Evolutionary conservation across 2,113 vertebrate species (phyloP).

Genomic region (Bos javanicus): DNA sequence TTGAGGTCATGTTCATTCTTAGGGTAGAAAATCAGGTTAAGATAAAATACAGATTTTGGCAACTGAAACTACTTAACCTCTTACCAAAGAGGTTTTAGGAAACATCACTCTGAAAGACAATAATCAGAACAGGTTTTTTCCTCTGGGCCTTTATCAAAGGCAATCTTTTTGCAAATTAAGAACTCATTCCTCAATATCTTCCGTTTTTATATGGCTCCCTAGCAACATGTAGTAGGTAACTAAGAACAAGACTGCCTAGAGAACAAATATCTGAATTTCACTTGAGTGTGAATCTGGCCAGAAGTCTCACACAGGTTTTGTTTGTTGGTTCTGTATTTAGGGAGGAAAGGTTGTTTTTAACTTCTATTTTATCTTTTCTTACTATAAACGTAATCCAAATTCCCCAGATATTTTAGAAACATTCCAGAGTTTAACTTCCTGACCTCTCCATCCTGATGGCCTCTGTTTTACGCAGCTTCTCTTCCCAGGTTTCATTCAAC

Average conservation of each 20-base stretch:
- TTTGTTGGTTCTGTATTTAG: background rate
- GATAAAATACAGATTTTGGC: background rate
- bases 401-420: background rate
- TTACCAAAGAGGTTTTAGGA: background rate
- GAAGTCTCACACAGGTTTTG: background rate
- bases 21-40: background rate
- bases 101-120: background rate
- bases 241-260: background rate
- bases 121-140: background rate
- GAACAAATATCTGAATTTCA: background rate
- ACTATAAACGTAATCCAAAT: background rate
- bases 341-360: background rate
- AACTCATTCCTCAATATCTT: background rate
- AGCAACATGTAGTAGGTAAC: background rate
- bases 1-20: background rate
- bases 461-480: slow-evolving; percentile 97
- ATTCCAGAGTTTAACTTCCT: slow-evolving; percentile 41
- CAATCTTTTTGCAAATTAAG: slow-evolving; percentile 1
- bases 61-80: background rate
- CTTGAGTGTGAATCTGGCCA: background rate
- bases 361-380: slow-evolving; percentile 4
- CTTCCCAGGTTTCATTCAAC: slow-evolving; percentile 92
- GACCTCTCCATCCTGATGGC: slow-evolving; percentile 99
- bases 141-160: background rate
- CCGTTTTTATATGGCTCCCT: background rate